Percentiles rank a stretch among this genome's conserved stretches.
Evolutionary conservation across 2,888 invertebrate genomes (phyloP).

Genomic region (Hyalella azteca): DNA sequence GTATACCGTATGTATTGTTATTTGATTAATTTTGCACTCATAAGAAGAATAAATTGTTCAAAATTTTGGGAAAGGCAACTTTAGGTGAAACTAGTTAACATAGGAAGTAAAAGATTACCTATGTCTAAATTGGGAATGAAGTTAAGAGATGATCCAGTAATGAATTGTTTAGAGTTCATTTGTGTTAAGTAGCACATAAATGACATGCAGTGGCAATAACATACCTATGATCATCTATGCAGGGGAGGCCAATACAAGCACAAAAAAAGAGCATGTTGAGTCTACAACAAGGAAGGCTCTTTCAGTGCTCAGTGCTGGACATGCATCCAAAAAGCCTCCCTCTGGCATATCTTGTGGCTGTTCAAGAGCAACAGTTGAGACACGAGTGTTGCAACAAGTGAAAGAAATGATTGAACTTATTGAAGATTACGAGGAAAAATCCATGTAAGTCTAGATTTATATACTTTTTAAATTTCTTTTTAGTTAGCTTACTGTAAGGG

Average conservation of each 20-base stretch:
- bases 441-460: background rate
- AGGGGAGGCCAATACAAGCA: background rate
- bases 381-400: background rate
- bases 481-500: no score
- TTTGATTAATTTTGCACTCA: no score
- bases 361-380: background rate
- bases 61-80: no score
- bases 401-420: background rate
- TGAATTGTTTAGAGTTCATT: no score
- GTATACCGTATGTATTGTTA: no score
- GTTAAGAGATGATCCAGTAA: no score
- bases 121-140: no score
- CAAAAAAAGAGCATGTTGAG: constrained; percentile 9
- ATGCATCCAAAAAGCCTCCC: background rate
- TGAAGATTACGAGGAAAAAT: constrained; percentile 10
- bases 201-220: no score
- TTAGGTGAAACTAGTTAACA: no score
- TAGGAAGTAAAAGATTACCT: no score
- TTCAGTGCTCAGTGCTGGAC: background rate
- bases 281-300: background rate
- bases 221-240: background rate
- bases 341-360: background rate
- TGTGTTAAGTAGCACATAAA: no score
- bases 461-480: background rate
- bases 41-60: no score